Evolutionary conservation across 2,888 invertebrate genomes (phyloP).

Genomic region (Nyleta sp.): DNA sequence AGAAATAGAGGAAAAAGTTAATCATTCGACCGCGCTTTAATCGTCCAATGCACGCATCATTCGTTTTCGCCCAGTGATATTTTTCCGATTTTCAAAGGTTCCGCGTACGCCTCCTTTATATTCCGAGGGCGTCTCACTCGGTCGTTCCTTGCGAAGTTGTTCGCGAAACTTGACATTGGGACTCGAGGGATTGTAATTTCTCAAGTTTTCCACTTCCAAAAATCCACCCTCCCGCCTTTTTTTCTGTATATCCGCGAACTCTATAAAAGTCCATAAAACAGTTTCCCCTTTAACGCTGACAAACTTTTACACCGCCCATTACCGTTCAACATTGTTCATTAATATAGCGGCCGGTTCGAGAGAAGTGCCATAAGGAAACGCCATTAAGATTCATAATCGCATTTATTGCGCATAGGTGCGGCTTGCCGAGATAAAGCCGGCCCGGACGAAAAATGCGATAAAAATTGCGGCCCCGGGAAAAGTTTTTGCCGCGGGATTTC

Average conservation of each 20-base stretch:
- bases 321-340: conserved; percentile 57
- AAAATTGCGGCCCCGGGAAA: conserved; percentile 56
- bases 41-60: too few species aligned
- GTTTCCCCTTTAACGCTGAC: conserved; percentile 45
- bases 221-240: conserved; percentile 12
- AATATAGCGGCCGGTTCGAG: conserved; percentile 30
- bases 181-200: conserved; percentile 63
- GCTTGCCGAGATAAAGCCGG: conserved; percentile 7
- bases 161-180: conserved; percentile 63
- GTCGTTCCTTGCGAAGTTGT: conserved; percentile 53
- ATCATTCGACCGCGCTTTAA: too few species aligned
- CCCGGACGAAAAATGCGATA: conserved; percentile 43
- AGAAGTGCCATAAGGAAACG: conserved; percentile 39
- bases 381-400: conserved; percentile 43
- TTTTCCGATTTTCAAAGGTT: conserved; percentile 40
- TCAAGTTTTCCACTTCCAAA: conserved; percentile 61
- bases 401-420: too few species aligned
- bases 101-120: conserved; percentile 28
- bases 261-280: conserved; percentile 51
- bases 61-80: too few species aligned
- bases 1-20: too few species aligned
- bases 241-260: conserved; percentile 37
- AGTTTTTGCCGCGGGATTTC: conserved; percentile 60
- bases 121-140: conserved; percentile 34
- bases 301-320: conserved; percentile 52